Percentiles rank a stretch among this genome's conserved stretches.
Evolutionary conservation across 2,113 vertebrate genomes (phyloP).

Genomic region (Accipiter cooperii): DNA sequence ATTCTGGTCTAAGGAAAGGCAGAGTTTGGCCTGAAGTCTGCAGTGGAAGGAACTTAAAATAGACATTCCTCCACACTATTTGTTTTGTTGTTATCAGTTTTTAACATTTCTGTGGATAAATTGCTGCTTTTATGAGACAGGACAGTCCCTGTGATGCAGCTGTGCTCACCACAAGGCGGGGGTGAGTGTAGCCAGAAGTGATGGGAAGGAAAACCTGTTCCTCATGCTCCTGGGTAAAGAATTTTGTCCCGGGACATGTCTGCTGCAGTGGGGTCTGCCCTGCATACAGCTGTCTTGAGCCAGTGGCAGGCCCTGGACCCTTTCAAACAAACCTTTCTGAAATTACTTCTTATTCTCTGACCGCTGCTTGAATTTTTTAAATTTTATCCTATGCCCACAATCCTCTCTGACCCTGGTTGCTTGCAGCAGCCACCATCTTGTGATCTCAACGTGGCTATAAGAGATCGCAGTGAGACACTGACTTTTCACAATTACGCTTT

Average conservation of each 20-base stretch:
- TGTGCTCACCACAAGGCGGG: rapidly evolving
- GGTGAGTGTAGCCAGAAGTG: neutral
- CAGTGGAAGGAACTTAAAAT: neutral
- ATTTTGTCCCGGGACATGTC: neutral
- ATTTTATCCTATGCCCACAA: neutral
- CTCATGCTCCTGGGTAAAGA: neutral
- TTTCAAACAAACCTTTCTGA: neutral
- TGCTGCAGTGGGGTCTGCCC: neutral
- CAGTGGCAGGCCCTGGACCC: neutral
- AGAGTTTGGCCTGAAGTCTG: neutral
- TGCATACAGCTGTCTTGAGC: rapidly evolving
- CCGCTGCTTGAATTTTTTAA: neutral
- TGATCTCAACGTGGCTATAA: neutral
- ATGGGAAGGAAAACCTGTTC: neutral
- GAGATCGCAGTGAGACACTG: neutral
- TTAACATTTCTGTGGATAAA: neutral
- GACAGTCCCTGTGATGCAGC: neutral
- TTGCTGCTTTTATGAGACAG: neutral
- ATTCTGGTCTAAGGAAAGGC: neutral
- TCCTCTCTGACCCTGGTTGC: neutral
- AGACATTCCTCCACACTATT: neutral
- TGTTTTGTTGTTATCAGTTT: neutral
- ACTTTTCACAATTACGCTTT: neutral
- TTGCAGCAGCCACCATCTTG: neutral
- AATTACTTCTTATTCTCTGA: neutral